Base-by-base conservation (phyloP, 2,113 vertebrate species). In the Gymnobelideus leadbeateri region DNA sequence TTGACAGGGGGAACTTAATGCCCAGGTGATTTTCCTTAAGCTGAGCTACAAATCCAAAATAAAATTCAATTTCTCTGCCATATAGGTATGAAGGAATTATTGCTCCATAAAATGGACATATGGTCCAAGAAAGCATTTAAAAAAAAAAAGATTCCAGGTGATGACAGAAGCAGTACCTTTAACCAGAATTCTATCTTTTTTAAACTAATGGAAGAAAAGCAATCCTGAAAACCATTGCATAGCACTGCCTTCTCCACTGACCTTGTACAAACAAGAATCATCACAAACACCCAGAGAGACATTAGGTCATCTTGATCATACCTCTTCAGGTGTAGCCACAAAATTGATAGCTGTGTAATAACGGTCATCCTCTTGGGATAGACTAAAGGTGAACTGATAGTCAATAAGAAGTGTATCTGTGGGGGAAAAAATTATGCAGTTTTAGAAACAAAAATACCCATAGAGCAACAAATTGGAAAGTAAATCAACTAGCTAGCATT, bases 381-480 rank as follows among this genome's bases (percentile, higher is more conserved):
- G 99, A 97, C 99, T 99, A 99, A 99, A 99, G 98, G 99, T 99
- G 98, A 99, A 99, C 99, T 99, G 99, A 98, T 99, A 99, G 98
- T 99, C 99, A 92, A 99, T 99, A 95, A 99, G 99, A 49, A 99
- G 99, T 23, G 99, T 99, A 97, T 99, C 99, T 99, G 98, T 1
- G 89, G 61, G 93, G 95, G 96, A 89, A 97, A 94, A 97, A 94
- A 16, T 43, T 61, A 96, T 0, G 4, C 10, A 93, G 3, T 94
- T 96, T 97, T 94, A 93, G 96, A 96, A 89, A 90, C n/a, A 43
- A 84, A 43, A 16, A 84, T 43, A 43, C 68, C n/a, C 16, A 43
- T 2, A 21, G 6, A 84, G 37, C 6, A 43, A 84, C 37, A 84
- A 43, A 84, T 84, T 43, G 37, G n/a, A 43, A 84, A 84, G n/a